These are phyloP conservation scores for Sebastes flavidus DNA, from an alignment of 2,797 vertebrate genomes.

Conservation along the genomic window DNA sequence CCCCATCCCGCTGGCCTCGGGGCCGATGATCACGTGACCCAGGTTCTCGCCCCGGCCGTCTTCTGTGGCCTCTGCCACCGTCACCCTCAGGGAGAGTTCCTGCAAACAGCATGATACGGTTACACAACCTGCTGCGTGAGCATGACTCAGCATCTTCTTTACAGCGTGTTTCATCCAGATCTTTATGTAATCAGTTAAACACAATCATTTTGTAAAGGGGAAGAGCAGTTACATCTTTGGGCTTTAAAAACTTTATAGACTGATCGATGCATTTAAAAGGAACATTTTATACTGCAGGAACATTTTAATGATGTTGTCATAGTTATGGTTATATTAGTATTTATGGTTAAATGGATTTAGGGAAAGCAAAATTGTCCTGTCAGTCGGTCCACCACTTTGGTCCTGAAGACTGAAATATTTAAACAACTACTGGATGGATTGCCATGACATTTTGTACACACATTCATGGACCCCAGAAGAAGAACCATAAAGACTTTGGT, in stretches of 20 bases:
- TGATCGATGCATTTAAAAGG: neutral
- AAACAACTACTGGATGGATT: neutral
- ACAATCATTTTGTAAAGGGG: neutral
- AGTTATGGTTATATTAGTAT: neutral
- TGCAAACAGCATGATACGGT: constrained; percentile 57
- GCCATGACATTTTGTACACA: neutral
- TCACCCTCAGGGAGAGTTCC: constrained; percentile 96
- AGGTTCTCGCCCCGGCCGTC: constrained; percentile 91
- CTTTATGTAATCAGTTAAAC: neutral
- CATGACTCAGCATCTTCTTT: constrained; percentile 32
- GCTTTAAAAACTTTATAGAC: neutral
- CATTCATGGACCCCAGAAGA: neutral
- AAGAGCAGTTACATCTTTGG: neutral
- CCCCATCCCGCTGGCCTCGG: constrained; percentile 92
- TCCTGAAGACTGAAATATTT: neutral
- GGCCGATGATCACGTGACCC: constrained; percentile 96
- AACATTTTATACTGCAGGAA: neutral
- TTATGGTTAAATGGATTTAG: neutral
- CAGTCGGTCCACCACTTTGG: neutral
- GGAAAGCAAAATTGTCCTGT: neutral
- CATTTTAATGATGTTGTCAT: neutral
- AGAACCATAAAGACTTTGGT: neutral
- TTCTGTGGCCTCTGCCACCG: constrained; percentile 91
- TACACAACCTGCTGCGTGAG: constrained; percentile 28
- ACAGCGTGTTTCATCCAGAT: too few relatives aligned